These are phyloP conservation scores for Sminthopsis crassicaudata DNA, from an alignment of 2,113 vertebrate species.

Conservation along the genomic window DNA sequence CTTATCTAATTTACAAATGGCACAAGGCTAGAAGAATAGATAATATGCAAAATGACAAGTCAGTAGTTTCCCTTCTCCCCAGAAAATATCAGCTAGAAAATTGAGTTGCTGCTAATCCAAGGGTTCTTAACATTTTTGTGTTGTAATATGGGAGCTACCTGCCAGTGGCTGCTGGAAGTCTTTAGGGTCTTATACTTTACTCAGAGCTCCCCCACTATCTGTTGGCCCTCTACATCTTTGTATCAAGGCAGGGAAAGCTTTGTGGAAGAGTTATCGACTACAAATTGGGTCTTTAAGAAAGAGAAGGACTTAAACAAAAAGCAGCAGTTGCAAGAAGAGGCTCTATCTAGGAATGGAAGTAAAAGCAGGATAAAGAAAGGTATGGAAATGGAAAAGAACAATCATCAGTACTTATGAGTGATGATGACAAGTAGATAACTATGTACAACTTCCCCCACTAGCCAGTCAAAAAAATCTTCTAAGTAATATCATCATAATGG, in stretches of 20 bases:
- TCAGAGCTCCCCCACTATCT: too few species aligned
- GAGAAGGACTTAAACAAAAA: background rate
- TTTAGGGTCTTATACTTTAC: too few species aligned
- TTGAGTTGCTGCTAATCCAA: background rate
- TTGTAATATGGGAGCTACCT: too few species aligned
- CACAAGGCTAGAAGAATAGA: background rate
- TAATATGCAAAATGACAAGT: background rate
- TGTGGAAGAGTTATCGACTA: background rate
- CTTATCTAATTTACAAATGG: background rate
- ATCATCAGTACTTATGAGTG: background rate
- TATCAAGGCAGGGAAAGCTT: background rate
- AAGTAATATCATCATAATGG: background rate
- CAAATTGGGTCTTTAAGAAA: background rate
- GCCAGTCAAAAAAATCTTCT: background rate
- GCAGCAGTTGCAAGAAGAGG: background rate
- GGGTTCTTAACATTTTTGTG: background rate
- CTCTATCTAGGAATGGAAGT: background rate
- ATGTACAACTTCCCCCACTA: background rate
- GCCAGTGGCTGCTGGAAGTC: too few species aligned
- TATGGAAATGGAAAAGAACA: background rate
- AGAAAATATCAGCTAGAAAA: background rate
- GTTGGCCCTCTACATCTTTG: background rate
- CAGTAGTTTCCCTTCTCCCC: background rate
- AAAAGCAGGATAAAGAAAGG: background rate
- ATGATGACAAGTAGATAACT: background rate